phyloP scores from a whole-genome alignment of 2,113 vertebrate species.

The Pseudorectes ferrugineus region DNA sequence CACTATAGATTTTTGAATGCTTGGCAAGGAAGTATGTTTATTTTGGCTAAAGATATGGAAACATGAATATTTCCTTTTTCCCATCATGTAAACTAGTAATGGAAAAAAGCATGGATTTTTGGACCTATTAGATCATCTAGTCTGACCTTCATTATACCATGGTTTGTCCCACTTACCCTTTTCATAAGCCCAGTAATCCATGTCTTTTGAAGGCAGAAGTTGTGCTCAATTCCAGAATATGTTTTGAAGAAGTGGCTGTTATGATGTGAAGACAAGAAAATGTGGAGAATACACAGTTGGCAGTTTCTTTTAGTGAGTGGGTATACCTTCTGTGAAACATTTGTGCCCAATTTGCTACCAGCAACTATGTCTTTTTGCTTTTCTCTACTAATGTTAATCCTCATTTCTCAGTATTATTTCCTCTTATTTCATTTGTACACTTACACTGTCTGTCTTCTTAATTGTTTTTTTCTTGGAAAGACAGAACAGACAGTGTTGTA shows the following conservation, averaged over 20 bases:
- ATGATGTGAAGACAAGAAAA: neutral
- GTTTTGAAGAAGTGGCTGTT: neutral
- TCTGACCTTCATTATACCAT: neutral
- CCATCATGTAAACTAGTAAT: slow-evolving; percentile 61
- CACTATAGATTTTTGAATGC: slow-evolving; percentile 35
- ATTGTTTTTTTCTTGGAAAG: neutral
- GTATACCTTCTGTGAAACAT: neutral
- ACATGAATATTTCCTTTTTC: slow-evolving; percentile 37
- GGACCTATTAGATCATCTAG: neutral
- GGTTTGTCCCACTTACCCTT: neutral
- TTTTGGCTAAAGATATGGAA: slow-evolving; percentile 64
- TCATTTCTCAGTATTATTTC: neutral
- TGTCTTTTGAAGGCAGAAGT: neutral
- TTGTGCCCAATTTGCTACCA: neutral
- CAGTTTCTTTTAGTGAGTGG: neutral
- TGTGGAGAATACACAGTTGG: neutral
- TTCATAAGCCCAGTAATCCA: neutral
- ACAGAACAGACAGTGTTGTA: neutral
- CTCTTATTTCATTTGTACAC: neutral
- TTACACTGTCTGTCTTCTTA: neutral
- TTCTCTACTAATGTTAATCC: neutral
- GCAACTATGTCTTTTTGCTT: neutral
- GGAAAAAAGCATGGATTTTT: slow-evolving; percentile 42
- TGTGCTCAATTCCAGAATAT: neutral
- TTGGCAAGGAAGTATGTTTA: slow-evolving; percentile 57